phyloP scores from a whole-genome alignment of 2,113 vertebrate species.

The Cottus gobio region DNA sequence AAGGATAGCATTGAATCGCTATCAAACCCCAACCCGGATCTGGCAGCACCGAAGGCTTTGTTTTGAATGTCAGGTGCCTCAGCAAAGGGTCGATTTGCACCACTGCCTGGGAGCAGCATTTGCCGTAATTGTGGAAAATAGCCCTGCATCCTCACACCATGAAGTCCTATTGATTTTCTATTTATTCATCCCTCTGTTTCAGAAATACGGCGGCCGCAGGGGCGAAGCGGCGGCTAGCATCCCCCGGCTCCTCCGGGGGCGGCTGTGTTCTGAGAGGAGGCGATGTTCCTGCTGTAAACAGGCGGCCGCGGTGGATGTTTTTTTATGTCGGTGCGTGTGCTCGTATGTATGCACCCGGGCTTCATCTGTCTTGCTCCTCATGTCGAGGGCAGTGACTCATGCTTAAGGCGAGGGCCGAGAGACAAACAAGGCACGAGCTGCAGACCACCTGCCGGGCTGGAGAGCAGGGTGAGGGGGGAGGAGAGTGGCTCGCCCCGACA shows the following conservation, averaged over 20 bases:
- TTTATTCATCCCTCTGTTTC: conserved; percentile 59
- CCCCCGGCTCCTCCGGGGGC: conserved; percentile 55
- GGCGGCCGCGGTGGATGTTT: conserved; percentile 31
- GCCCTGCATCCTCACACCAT: conserved; percentile 55
- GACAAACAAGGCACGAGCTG: conserved; percentile 52
- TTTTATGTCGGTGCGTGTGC: conserved; percentile 14
- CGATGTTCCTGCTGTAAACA: conserved; percentile 32
- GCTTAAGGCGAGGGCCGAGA: conserved; percentile 39
- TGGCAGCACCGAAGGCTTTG: conserved; percentile 14
- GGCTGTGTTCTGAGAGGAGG: conserved; percentile 46
- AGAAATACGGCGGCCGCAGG: conserved; percentile 42
- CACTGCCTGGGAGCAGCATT: conserved; percentile 39
- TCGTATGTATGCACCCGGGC: conserved; percentile 5
- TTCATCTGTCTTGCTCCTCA: conserved; percentile 56
- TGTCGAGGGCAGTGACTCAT: conserved; percentile 65
- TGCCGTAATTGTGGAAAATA: conserved; percentile 62
- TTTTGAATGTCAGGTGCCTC: conserved; percentile 40
- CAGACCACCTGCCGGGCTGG: conserved; percentile 69
- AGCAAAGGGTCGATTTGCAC: conserved; percentile 43
- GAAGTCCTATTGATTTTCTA: conserved; percentile 64
- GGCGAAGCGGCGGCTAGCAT: conserved; percentile 44
- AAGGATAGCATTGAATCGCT: not conserved
- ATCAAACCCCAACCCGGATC: not conserved
- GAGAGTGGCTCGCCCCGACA: conserved; percentile 38
- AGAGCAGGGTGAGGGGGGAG: conserved; percentile 48